Percentiles rank a stretch among this genome's conserved stretches.
Conservation (phyloP, 2,888 invertebrate genomes). For the Cryptosula pallasiana region DNA sequence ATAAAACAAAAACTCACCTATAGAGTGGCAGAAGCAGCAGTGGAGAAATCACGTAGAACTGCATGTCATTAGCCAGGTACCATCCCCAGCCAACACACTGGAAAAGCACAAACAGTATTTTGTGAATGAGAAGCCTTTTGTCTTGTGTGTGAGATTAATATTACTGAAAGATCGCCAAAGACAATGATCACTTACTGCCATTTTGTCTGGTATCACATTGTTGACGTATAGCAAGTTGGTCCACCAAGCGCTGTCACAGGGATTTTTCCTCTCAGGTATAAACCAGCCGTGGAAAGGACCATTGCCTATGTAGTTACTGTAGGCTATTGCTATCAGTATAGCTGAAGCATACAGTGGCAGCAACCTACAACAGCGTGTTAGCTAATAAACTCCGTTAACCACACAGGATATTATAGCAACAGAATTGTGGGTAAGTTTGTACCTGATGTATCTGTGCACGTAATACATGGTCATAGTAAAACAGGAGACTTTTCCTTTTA, state of each 20-base stretch:
- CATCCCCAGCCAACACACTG: slow-evolving; percentile 4
- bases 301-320: neutral
- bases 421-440: neutral
- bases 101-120: no score
- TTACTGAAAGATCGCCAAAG: no score
- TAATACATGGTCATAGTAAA: slow-evolving; percentile 3
- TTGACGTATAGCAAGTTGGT: slow-evolving; percentile 23
- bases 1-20: neutral
- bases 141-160: no score
- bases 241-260: slow-evolving; percentile 22
- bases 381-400: no score
- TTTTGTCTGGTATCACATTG: neutral
- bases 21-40: slow-evolving; percentile 6
- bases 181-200: no score
- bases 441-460: neutral
- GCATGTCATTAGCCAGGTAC: slow-evolving; percentile 25
- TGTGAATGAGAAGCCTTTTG: no score
- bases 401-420: no score
- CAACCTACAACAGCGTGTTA: slow-evolving; percentile 15
- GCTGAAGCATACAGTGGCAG: slow-evolving; percentile 11
- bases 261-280: neutral
- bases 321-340: neutral
- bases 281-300: slow-evolving; percentile 15
- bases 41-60: slow-evolving; percentile 24
- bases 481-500: slow-evolving; percentile 8